Conservation (phyloP, 2,113 vertebrate species). For the Baryphthengus martii region DNA sequence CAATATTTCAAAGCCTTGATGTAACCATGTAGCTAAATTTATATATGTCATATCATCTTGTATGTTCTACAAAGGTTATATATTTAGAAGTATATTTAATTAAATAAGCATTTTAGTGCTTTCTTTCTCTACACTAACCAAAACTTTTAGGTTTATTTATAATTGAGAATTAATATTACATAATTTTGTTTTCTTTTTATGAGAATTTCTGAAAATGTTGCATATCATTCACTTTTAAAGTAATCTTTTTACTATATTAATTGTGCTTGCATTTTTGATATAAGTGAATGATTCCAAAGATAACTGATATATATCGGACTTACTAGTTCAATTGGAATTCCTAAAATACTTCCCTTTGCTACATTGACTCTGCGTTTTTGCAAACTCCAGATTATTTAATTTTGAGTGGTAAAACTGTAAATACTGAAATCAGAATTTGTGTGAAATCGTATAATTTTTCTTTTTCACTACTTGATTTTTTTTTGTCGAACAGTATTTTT, state of each 20-base stretch:
- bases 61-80: background rate
- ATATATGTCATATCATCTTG: background rate
- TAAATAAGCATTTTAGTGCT: background rate
- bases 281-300: background rate
- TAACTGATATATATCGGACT: background rate
- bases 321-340: background rate
- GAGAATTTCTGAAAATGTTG: background rate
- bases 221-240: background rate
- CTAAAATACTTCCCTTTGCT: background rate
- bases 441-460: background rate
- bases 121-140: background rate
- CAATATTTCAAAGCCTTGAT: background rate
- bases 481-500: background rate
- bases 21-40: background rate
- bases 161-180: background rate
- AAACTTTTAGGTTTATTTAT: background rate
- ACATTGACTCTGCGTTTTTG: background rate
- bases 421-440: background rate
- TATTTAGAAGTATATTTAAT: background rate
- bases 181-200: background rate
- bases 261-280: background rate
- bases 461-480: background rate
- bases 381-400: background rate
- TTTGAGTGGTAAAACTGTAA: background rate
- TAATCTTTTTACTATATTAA: background rate